phyloP scores from a whole-genome alignment of 2,797 vertebrate species.

The Anolis apletophallus region DNA sequence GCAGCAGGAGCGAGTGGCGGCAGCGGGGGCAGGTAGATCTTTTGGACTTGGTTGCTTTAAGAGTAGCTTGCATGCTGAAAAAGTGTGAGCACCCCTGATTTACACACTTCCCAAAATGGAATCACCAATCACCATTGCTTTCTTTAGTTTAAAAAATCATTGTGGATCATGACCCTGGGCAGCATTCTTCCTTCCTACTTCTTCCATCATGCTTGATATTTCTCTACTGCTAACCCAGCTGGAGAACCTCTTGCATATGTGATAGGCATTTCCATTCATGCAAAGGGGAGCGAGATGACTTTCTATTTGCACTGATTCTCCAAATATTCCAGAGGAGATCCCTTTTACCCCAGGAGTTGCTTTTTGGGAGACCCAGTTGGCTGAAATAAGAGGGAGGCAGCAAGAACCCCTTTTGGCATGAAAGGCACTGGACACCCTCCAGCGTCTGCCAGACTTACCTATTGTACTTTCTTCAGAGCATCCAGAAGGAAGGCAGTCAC shows the following conservation, averaged over 20 bases:
- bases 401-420: not conserved
- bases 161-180: not conserved
- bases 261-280: not conserved
- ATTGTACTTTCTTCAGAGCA: constrained; percentile 58
- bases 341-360: no score
- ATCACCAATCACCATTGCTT: not conserved
- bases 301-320: not conserved
- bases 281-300: not conserved
- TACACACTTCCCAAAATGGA: not conserved
- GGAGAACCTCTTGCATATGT: no score
- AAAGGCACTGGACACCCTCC: not conserved
- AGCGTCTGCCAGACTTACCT: constrained; percentile 54
- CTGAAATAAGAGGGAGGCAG: no score
- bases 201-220: no score
- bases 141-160: not conserved
- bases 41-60: no score
- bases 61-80: no score
- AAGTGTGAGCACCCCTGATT: no score
- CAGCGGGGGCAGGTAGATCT: no score
- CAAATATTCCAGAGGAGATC: not conserved
- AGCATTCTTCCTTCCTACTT: not conserved
- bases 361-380: not conserved
- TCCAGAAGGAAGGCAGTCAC: constrained; percentile 65
- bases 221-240: not conserved
- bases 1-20: no score